Percentiles rank a stretch among this genome's conserved stretches.
phyloP scores from a whole-genome alignment of 2,888 invertebrate genomes.

The Dastarcus helophoroides region DNA sequence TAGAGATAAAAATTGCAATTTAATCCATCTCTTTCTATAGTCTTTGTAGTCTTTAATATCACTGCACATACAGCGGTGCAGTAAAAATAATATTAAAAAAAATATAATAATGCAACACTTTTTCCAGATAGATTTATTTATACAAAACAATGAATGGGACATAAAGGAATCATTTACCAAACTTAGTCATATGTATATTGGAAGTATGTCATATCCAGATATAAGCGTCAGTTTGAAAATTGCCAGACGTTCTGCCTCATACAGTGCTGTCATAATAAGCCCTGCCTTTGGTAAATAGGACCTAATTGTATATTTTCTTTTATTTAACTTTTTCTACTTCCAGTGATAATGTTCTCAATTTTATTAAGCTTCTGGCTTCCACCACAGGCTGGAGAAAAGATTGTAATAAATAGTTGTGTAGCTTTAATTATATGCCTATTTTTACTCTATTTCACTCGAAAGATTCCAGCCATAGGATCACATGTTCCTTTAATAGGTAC shows the following conservation, averaged over 20 bases:
- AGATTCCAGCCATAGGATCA: constrained; percentile 43
- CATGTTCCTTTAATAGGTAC: constrained; percentile 47
- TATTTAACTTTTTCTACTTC: constrained; percentile 11
- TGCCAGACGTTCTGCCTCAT: constrained; percentile 46
- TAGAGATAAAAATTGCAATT: too few relatives aligned
- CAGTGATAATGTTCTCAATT: constrained; percentile 49
- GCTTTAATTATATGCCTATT: constrained; percentile 49
- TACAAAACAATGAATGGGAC: constrained; percentile 40
- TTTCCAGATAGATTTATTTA: constrained; percentile 24
- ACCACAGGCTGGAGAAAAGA: constrained; percentile 54
- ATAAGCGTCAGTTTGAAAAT: constrained; percentile 42
- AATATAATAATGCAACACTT: constrained; percentile 10
- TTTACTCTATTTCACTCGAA: constrained; percentile 50
- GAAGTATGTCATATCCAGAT: constrained; percentile 39
- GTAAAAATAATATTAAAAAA: too few relatives aligned
- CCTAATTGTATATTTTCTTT: neutral
- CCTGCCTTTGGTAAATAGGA: constrained; percentile 43
- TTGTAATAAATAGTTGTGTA: constrained; percentile 47
- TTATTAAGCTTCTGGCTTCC: constrained; percentile 54
- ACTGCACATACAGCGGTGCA: too few relatives aligned
- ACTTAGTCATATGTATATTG: too few relatives aligned
- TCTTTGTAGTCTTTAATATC: too few relatives aligned
- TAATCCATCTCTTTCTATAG: too few relatives aligned
- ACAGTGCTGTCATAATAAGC: constrained; percentile 48
- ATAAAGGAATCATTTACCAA: constrained; percentile 3